Base-by-base conservation (phyloP, 2,113 vertebrate genomes). In the Scomber scombrus region DNA sequence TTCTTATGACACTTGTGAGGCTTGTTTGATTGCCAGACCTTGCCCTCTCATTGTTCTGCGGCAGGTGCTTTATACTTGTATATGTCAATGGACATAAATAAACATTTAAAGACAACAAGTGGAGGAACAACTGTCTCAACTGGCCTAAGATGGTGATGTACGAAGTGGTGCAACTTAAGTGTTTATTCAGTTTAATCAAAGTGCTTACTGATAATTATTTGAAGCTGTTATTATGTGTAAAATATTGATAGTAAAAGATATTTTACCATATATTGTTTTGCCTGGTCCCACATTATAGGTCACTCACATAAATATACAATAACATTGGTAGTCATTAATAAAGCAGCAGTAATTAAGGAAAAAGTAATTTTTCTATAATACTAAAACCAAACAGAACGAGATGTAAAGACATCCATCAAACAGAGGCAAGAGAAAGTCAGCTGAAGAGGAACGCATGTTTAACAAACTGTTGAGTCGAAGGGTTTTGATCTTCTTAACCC, bases 1-100 rank as follows among this genome's bases (percentile, higher is more conserved):
- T 40, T 40, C 7, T 9, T 40, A 7, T 40, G 34, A 60, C 71
- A 73, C 65, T 74, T 79, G 57, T 71, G 67, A 80, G 70, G 81
- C 47, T 58, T 69, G 66, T 81, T 66, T 55, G 66, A 60, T 62
- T 66, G 49, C 49, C 31, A 64, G 71, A 19, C 50, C 55, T 77
- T 21, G 57, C 16, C 29, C 45, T 75, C 23, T 75, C 21, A 15
- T 54, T 65, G 50, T 63, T 43, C 21, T n/a, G 26, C 61, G n/a
- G 49, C 60, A 77, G 75, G 64, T 77, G 75, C 19, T 61, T 23
- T 18, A 40, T 54, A 21, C 34, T 11, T 43, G n/a, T 68, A 11
- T 68, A 43, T 6, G 31, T 43, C n/a, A 54, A n/a, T 21, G 31
- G 64, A 34, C 49, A 52, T 34, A 67, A 67, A 67, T 67, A 67